Evolutionary conservation across 2,113 vertebrate species (phyloP).

Genomic region (Lipophrys pholis): DNA sequence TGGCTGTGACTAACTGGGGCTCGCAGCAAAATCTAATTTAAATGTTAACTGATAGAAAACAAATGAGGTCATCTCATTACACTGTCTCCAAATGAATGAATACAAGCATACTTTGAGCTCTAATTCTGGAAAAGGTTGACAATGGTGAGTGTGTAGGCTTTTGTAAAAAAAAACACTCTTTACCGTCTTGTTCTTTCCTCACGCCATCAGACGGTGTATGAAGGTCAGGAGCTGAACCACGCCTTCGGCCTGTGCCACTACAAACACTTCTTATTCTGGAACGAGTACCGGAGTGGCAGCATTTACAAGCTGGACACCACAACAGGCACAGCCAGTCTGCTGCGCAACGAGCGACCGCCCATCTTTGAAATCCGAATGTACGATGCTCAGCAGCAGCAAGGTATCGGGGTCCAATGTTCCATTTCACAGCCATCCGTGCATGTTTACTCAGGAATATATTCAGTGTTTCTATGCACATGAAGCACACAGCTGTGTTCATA

Average conservation of each 20-base stretch:
- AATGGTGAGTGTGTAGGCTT: background rate
- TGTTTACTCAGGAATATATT: too few species aligned
- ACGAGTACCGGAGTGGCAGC: slow-evolving; percentile 95
- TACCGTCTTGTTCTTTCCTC: background rate
- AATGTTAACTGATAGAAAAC: too few species aligned
- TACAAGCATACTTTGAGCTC: background rate
- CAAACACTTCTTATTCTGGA: slow-evolving; percentile 96
- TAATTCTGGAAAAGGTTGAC: background rate
- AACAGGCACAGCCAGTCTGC: slow-evolving; percentile 86
- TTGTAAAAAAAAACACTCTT: slow-evolving; percentile 8
- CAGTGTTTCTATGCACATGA: background rate
- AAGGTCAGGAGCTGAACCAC: slow-evolving; percentile 94
- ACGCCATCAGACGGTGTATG: slow-evolving; percentile 90
- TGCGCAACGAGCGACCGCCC: slow-evolving; percentile 94
- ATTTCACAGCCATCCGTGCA: background rate
- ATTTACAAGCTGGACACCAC: slow-evolving; percentile 93
- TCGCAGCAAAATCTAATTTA: background rate
- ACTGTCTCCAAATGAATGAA: background rate
- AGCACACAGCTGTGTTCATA: too few species aligned
- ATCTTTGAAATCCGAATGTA: slow-evolving; percentile 99
- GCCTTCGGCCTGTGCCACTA: slow-evolving; percentile 98
- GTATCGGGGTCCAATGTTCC: slow-evolving; percentile 17
- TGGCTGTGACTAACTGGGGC: background rate
- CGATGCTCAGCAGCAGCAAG: slow-evolving; percentile 91
- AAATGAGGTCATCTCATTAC: background rate